Percentiles rank a stretch among this genome's conserved stretches.
phyloP scores from a whole-genome alignment of 2,113 vertebrate genomes.

The Zingel zingel region DNA sequence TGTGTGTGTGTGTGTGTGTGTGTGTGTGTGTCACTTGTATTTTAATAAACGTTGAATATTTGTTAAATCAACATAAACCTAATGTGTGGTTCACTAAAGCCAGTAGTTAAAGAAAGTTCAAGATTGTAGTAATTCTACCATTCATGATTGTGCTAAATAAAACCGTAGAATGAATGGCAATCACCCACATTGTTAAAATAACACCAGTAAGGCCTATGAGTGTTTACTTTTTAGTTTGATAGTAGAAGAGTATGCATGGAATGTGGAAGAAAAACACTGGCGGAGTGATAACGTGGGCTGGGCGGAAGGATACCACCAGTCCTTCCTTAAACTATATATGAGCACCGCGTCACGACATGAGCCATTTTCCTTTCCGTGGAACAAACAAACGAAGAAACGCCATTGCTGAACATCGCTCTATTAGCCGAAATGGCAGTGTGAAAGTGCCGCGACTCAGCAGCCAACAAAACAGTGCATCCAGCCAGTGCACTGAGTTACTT shows the following conservation, averaged over 20 bases:
- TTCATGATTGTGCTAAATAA: neutral
- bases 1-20: neutral
- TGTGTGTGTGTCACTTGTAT: neutral
- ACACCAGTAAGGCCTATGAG: neutral
- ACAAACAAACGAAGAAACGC: neutral
- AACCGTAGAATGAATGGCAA: neutral
- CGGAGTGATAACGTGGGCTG: slow-evolving; percentile 55
- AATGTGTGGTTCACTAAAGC: neutral
- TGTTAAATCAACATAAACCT: neutral
- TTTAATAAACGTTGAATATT: slow-evolving; percentile 26
- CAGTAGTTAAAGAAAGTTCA: neutral
- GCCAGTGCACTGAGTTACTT: slow-evolving; percentile 82
- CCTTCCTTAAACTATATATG: slow-evolving; percentile 28
- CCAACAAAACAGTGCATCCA: slow-evolving; percentile 83
- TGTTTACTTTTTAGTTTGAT: neutral
- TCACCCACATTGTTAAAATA: neutral
- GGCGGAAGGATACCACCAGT: slow-evolving; percentile 69
- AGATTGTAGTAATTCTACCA: neutral
- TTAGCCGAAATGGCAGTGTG: slow-evolving; percentile 83
- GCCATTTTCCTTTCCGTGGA: slow-evolving; percentile 48
- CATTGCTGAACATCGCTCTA: slow-evolving; percentile 53
- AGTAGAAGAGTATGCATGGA: neutral
- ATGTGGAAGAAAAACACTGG: slow-evolving; percentile 31
- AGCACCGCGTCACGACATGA: fast-evolving
- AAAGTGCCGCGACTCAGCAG: slow-evolving; percentile 77